Base-by-base conservation (phyloP, 2,797 vertebrate species). In the Gobio occitaniae region DNA sequence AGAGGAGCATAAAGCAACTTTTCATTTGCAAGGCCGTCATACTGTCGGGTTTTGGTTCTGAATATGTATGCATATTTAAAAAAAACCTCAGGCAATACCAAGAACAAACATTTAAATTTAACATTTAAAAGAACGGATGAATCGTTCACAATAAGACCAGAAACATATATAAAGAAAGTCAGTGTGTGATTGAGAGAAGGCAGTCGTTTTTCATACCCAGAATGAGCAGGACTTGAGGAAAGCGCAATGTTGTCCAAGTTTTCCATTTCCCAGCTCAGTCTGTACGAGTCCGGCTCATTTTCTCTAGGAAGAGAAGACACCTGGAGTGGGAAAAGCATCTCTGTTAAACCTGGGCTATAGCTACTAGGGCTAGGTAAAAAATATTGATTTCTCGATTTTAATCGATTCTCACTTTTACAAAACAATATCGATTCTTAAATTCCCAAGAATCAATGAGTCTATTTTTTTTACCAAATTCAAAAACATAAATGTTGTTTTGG, bases 231-330 rank as follows among this genome's bases (percentile, higher is more conserved):
- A 86, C 97, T 99, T 87, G 96, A 97, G 87, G 98, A 98, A 90
- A 99, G 94, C 72, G 97, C 97, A 89, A 99, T 95, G 3, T 99
- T 99, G 94, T 99, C 98, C 94, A 99, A 92, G 90, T 98, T 96
- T 86, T 99, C 98, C 47, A 96, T 95, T 84, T 96, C 97, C 98
- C 97, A 97, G 91, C 96, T 65, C 61, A 65, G 25, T 32, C 61
- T 95, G 92, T 96, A 97, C 0, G 96, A 96, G 88, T 97, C 97
- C 90, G 92, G 97, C 89, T 99, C 97, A 61, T 94, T 95, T 85
- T 97, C 96, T 89, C 97, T 95, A 88, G 95, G 85, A 72, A 98
- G 92, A 13, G 93, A 88, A 2, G 96, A 96, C 86, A 97, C 94
- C 98, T 99, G 88, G 32, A 68, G 36, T 0, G 5, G 32, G 36